Evolutionary conservation across 2,888 invertebrate genomes (phyloP), one percentile per base, ranked within the genome.

Genomic region (Idaea aversata): DNA sequence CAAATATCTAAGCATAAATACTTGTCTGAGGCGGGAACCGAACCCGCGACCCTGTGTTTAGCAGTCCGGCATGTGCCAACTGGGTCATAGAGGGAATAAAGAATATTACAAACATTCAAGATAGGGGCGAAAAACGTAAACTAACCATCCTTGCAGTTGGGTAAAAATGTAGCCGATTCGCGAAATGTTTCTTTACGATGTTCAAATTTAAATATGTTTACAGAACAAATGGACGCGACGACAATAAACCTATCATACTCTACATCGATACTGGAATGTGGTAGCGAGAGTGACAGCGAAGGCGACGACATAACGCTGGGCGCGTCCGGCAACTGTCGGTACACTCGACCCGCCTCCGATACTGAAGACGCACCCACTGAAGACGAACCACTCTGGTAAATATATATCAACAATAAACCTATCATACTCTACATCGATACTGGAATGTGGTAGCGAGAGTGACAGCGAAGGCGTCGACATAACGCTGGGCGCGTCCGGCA

Each of bases 191-290:
- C 25, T 2, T 25, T 25, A 1, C 25, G 25, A 25, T 25, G 25
- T 25, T 25, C 25, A 25, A 25, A 3, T 36, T 57, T 34, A 4
- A 47, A 6, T 57, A 34, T 0, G 15, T 61, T 80, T 80, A 0
- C 82, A 93, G 93, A 91, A 72, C 89, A 93, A 82, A 87, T 93
- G 15, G 90, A 93, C 75, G 92, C 90, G 0, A 81, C 83, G 0
- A 70, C 87, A 0, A 83, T 93, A 10, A 93, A 93, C 77, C 25
- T 25, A 25, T 25, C 25, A 25, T 79, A 83, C 62, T 88, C 90
- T 0, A 69, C 87, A 0, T 61, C 83, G 0, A 78, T 91, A 16
- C 87, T 93, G 84, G 93, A 93, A 67, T 92, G 85, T 63, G 87
- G 82, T 0, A 88, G 88, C 66, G 89, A 80, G n/a, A 88, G 88